phyloP scores from a whole-genome alignment of 2,113 vertebrate species.

The Lasiurus borealis region DNA sequence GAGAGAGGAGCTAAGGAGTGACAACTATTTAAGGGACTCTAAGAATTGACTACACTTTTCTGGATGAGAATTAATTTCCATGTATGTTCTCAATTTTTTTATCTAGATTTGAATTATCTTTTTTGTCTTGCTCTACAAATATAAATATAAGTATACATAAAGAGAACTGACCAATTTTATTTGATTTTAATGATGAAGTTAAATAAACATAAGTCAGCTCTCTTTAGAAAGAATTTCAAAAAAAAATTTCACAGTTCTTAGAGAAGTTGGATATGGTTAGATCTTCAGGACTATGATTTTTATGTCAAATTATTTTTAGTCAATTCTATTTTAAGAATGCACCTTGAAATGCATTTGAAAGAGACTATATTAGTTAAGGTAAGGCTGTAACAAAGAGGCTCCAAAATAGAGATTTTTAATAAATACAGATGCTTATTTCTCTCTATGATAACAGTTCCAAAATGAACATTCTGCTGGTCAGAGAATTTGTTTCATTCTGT shows the following conservation, averaged over 20 bases:
- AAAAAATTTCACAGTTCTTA: conserved; percentile 59
- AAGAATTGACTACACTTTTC: neutral
- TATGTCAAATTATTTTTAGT: conserved; percentile 52
- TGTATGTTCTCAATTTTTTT: neutral
- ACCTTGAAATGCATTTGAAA: conserved; percentile 23
- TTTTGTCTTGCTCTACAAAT: neutral
- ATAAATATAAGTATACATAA: too few species aligned
- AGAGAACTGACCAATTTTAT: too few species aligned
- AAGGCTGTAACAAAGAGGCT: conserved; percentile 10
- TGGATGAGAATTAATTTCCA: conserved; percentile 10
- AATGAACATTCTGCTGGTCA: neutral
- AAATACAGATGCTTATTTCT: neutral
- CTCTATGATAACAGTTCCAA: neutral
- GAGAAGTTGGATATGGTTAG: conserved; percentile 55
- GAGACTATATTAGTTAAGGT: conserved; percentile 38
- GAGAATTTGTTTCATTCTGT: neutral
- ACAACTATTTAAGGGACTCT: neutral
- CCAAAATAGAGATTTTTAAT: neutral
- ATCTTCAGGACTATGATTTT: conserved; percentile 63
- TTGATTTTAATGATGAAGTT: neutral
- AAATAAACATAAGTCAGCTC: conserved; percentile 43
- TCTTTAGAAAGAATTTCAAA: conserved; percentile 22
- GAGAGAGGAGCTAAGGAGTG: neutral
- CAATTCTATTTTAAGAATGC: conserved; percentile 63
- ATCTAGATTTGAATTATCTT: neutral